Percentiles rank a stretch among this genome's conserved stretches.
These are phyloP conservation scores for Nibea albiflora DNA, from an alignment of 2,113 vertebrate species.

Conservation along the genomic window DNA sequence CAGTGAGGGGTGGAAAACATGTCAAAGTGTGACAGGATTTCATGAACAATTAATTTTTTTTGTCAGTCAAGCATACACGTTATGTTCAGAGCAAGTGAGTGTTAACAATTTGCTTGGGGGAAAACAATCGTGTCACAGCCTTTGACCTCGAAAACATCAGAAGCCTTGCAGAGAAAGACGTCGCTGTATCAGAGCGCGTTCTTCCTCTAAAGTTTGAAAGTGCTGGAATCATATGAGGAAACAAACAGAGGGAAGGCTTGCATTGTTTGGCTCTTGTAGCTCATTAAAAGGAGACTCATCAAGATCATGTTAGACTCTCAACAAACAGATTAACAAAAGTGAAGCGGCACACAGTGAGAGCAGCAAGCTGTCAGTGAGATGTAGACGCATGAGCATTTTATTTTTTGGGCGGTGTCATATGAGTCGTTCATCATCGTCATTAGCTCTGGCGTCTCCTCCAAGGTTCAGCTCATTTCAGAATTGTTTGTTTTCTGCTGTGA, in stretches of 20 bases:
- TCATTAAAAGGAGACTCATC: slow-evolving; percentile 13
- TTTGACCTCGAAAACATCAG: slow-evolving; percentile 10
- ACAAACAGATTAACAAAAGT: background rate
- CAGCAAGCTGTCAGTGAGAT: background rate
- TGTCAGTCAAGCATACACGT: slow-evolving; percentile 51
- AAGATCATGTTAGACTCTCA: background rate
- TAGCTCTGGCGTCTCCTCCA: no score
- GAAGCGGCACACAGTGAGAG: background rate
- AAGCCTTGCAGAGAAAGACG: background rate
- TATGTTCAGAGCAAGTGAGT: slow-evolving; percentile 27
- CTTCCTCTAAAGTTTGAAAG: background rate
- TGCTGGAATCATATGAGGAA: background rate
- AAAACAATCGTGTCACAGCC: slow-evolving; percentile 24
- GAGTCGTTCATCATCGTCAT: background rate
- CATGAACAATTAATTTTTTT: slow-evolving; percentile 37
- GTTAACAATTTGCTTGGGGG: slow-evolving; percentile 44
- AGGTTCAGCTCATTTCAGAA: background rate
- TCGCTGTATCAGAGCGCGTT: no score
- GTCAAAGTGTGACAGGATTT: slow-evolving; percentile 42
- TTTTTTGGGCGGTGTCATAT: background rate
- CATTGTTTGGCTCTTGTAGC: background rate
- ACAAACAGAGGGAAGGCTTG: background rate
- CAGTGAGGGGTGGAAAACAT: slow-evolving; percentile 32
- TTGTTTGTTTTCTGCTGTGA: no score
- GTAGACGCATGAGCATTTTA: background rate